Base-by-base conservation (phyloP, 2,888 invertebrate species). In the Heliothis peltigera region DNA sequence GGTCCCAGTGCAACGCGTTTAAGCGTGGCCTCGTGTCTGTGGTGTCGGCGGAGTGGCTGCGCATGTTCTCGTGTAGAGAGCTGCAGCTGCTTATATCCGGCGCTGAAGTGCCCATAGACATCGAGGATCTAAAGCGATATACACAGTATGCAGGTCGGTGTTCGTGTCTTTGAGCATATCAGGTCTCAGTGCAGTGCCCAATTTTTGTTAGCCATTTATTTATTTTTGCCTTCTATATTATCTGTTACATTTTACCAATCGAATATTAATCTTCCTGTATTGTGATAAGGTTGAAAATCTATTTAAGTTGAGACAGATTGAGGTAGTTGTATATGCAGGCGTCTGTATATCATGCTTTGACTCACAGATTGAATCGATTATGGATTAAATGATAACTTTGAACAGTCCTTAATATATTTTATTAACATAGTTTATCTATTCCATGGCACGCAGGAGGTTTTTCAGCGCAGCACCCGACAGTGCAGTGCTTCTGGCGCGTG, bases 61-160 rank as follows among this genome's bases (percentile, higher is more conserved):
- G 98, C 63, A 97, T 99, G 96, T 99, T 99, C 94, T 95, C 95
- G 69, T 96, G 98, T 84, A 97, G 98, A 75, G 99, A 99, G 91
- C 95, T 99, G 64, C 99, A 99, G 91, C 97, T 98, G 62, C 96
- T 99, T n/a, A 98, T 99, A 71, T 99, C 99, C 0, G 99, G 99
- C 0, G 98, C 99, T 0, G 98, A 98, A 83, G 97, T 98, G 75
- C 98, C 99, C 54, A 98, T 99, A 42, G 99, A 99, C 91, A 94
- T 99, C 48, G 96, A 97, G 18, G 99, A 99, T 90, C 95, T 99
- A 68, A 97, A 96, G 85, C 94, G 95, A 44, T 96, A 99, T 88
- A 98, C 99, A n/a, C 97, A 97, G 84, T 99, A 99, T 87, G 97
- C 97, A 64, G 98, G 97, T 96, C 15, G 49, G 70, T 71, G 0